Evolutionary conservation across 2,797 vertebrate genomes (phyloP), one percentile per base, ranked within the genome.

Genomic region (Argyrosomus regius): DNA sequence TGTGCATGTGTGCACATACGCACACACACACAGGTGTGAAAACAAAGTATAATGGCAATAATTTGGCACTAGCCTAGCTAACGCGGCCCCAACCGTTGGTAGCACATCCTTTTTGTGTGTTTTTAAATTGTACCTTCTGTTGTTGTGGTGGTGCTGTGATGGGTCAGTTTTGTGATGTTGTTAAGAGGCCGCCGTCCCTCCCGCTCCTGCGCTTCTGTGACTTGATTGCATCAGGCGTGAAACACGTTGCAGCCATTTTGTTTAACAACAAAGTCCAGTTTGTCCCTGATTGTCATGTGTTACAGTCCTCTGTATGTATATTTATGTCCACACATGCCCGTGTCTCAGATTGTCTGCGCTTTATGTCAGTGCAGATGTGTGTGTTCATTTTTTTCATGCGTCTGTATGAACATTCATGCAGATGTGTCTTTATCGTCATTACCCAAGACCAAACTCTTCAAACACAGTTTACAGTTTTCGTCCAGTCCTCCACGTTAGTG

Each of bases 21-120:
- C 46, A 52, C 70, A 64, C 73, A 75, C 61, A 56, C 60, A 71
- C 78, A 84, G 80, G 72, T 87, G 82, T 74, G 71, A 73, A 65
- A 77, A 78, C 22, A 12, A 91, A 82, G 92, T 94, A 94, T 92
- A 80, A 87, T 88, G 93, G 94, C 94, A 94, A 95, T 95, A 94
- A 93, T 82, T 82, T 85, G 85, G 78, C 86, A 77, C 61, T 58
- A 80, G 86, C 78, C 82, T 72, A 71, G 74, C 76, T 77, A 48
- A 84, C 78, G 43, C 49, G 24, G 80, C 78, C 84, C 35, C 75
- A 54, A 73, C 57, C 80, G 77, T 87, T 60, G 80, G 87, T 91
- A 89, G 86, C 87, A 79, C 75, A 82, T 80, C 48, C 52, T 66
- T 68, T 54, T 35, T 35, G 49, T 80, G 81, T 41, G 50, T 77